Evolutionary conservation across 2,797 vertebrate species (phyloP).

Genomic region (Falco biarmicus): DNA sequence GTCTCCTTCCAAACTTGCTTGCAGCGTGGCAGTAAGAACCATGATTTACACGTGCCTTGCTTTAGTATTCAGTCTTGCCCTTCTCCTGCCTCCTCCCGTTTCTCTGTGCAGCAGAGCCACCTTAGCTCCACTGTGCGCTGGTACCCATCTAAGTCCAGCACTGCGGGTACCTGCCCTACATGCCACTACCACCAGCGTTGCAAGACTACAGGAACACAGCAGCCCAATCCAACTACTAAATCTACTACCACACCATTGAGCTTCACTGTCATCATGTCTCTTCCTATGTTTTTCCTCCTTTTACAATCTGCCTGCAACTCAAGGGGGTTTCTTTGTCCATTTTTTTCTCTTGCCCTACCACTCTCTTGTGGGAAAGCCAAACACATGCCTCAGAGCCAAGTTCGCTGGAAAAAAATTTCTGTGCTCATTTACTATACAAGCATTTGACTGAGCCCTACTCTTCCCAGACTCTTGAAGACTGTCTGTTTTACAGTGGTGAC

Average conservation of each 20-base stretch:
- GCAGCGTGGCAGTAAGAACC: not conserved
- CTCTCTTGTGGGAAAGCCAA: constrained; percentile 7
- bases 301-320: not conserved
- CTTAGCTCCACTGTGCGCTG: not conserved
- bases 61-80: not conserved
- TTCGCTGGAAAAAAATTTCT: not conserved
- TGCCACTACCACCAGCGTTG: not conserved
- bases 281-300: not conserved
- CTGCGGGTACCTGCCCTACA: not conserved
- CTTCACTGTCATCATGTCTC: not conserved
- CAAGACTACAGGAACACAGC: not conserved
- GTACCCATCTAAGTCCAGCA: not conserved
- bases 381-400: not conserved
- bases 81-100: not conserved
- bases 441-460: not conserved
- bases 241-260: not conserved
- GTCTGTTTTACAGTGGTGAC: not conserved
- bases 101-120: not conserved
- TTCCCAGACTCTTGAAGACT: constrained; percentile 4
- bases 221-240: not conserved
- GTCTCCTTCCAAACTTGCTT: not conserved
- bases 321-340: not conserved
- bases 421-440: constrained; percentile 10
- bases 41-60: not conserved
- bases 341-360: not conserved